phyloP scores from a whole-genome alignment of 2,797 vertebrate species.

The Phataginus tricuspis region DNA sequence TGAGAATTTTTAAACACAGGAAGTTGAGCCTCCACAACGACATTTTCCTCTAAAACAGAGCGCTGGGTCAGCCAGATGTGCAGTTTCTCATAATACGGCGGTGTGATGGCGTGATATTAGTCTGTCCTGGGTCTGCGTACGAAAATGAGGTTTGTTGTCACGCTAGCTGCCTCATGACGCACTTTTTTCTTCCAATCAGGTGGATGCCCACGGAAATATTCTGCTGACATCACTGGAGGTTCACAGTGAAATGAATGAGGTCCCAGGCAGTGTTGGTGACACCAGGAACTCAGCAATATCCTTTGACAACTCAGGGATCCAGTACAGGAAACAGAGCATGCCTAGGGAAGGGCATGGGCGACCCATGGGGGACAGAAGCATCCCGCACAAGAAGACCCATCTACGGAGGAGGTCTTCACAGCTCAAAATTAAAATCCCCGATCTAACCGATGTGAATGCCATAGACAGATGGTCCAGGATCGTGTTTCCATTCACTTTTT shows the following conservation, averaged over 20 bases:
- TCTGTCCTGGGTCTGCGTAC: background rate
- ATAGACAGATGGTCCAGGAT: conserved; percentile 99
- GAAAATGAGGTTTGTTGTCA: background rate
- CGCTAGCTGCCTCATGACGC: background rate
- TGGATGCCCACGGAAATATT: conserved; percentile 97
- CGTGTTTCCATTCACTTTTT: conserved; percentile 96
- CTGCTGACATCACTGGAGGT: conserved; percentile 97
- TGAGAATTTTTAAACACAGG: background rate
- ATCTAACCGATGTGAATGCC: conserved; percentile 98
- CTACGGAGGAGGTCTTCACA: conserved; percentile 96
- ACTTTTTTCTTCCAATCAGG: conserved; percentile 83
- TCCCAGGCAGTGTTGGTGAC: conserved; percentile 91
- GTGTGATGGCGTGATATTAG: background rate
- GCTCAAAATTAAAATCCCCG: conserved; percentile 98
- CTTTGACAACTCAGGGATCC: conserved; percentile 95
- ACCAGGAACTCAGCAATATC: conserved; percentile 94
- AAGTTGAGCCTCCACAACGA: background rate
- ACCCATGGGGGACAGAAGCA: conserved; percentile 90
- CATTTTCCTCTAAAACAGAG: background rate
- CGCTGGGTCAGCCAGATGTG: fast-evolving
- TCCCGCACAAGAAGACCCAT: conserved; percentile 91
- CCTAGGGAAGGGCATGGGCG: conserved; percentile 88
- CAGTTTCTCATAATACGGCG: background rate
- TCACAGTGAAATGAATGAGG: conserved; percentile 97
- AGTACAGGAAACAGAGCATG: conserved; percentile 94